Evolutionary conservation across 2,888 invertebrate species (phyloP), one percentile per base, ranked within the genome.

Genomic region (Psylliodes chrysocephalus): DNA sequence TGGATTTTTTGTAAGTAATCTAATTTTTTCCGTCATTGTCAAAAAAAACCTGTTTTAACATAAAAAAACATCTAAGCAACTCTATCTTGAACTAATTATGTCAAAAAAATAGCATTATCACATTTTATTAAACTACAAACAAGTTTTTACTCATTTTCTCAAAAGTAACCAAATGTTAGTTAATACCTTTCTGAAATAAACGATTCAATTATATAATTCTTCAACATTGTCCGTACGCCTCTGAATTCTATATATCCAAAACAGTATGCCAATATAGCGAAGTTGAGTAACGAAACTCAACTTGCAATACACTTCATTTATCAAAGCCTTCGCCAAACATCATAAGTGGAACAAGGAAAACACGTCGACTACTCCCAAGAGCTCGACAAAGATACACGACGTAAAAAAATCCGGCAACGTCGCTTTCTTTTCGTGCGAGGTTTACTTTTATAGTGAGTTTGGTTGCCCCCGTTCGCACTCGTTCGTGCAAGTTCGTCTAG

Each of bases 371-470:
- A 28, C 51, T 28, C 54, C 60, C 44, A 17, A 42, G 12, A 18
- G 60, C 14, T 10, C 40, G 52, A 70, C 44, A 54, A 62, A 68
- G 68, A 70, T 18, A 35, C 54, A 52, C 53, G 35, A 56, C 38
- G 6, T 3, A 12, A 5, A n/a, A 14, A 52, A 18, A 60, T 42
- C 14, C 51, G 71, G 71, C 71, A 72, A 72, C 69, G 61, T 19
- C 38, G 68, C 51, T 68, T 69, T 69, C 63, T 66, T 56, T 64
- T 60, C 64, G 56, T 46, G 61, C 44, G 38, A 55, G 14, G 55
- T 51, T 54, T 38, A 28, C 15, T 52, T 46, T n/a, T 6, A 6
- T 22, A 22, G 22, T 22, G 22, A 44, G 15, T 15, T 14, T 6
- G 28, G 22, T 14, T 62, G 56, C 33, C 8, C 30, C n/a, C 12